Evolutionary conservation across 1,140 invertebrate genomes (phyloP), one percentile per base, ranked within the genome.

Genomic region (Ostrea edulis): DNA sequence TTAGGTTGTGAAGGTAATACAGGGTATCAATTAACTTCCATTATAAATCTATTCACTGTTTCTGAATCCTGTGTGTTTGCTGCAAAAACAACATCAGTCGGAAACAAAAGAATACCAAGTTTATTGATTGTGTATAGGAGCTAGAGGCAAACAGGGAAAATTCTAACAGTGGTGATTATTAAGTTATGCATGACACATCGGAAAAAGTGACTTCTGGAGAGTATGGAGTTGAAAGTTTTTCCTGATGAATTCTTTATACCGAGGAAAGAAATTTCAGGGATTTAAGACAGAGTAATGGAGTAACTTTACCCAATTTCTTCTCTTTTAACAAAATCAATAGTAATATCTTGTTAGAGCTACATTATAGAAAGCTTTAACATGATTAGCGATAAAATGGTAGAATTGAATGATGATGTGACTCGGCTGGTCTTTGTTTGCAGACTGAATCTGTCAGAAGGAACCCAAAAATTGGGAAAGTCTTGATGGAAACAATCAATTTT

Each of bases 101-200:
- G 68, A 77, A 77, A 77, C 68, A 77, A 77, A 77, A 77, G 68
- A 77, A 77, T 77, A 77, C 68, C 68, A 77, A 77, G 68, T 77
- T 77, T 77, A 77, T 77, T 77, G 68, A 77, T 77, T 77, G 68
- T 77, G 68, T 77, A 77, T 77, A 14, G 68, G 68, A 29, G 68
- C 68, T 77, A 14, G 68, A 77, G 68, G 68, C 68, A 35, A 77
- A 35, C 22, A 25, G 29, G 68, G 35, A 35, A 77, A 77, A 77
- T 77, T 77, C 68, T 77, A 77, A 77, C 68, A 77, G 22, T 77
- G 8, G 68, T 77, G 68, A 77, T 77, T 77, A 77, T 77, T 77
- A 77, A 77, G 22, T 77, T 77, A 77, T 25, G 68, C 68, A 77
- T 77, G 68, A 77, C 68, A 77, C 68, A 77, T 5, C n/a, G 12